Base-by-base conservation (phyloP, 2,113 vertebrate species). In the Mixornis gularis region DNA sequence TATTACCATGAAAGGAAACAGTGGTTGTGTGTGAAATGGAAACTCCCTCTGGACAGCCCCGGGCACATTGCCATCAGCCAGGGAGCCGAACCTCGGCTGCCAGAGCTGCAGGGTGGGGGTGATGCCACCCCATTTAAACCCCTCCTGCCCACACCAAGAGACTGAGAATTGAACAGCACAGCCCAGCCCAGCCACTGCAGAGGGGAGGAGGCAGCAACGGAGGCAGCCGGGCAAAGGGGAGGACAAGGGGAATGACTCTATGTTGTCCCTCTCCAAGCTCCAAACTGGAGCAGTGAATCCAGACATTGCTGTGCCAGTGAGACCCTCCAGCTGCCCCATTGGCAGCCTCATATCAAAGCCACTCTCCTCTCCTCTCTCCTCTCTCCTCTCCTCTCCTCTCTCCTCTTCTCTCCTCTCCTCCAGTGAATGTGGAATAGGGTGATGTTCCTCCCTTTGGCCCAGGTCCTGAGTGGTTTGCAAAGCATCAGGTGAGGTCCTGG, bases 191-290 rank as follows among this genome's bases (percentile, higher is more conserved):
- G 17, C 1, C 1, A 2, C 81, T 70, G 70, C 6, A 38, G 68
- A n/a, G n/a, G 13, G 12, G 10, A 58, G 48, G 32, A 60, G 48
- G 58, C 4, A 3, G 65, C 26, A 3, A 5, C 0, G 17, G 60
- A 59, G 30, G 44, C 68, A 70, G 58, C 5, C 0, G 2, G 21
- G n/a, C 0, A 0, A 58, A 27, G 58, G 55, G 2, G 25, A 40
- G 43, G 68, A 55, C 66, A 21, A 77, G 26, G 24, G 63, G 24
- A 40, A 17, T 5, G 22, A 70, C 51, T 51, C 52, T 4, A 0
- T 9, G 2, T 13, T 48, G 59, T 43, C 71, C 29, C 22, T 44
- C 44, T 68, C 32, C 17, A 38, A 34, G 51, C 60, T 74, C 66
- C 59, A n/a, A 2, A 56, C 29, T 16, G 46, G 18, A 30, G 32